These are phyloP conservation scores for Athalia circularis DNA, from an alignment of 2,888 invertebrate genomes.

Conservation along the genomic window DNA sequence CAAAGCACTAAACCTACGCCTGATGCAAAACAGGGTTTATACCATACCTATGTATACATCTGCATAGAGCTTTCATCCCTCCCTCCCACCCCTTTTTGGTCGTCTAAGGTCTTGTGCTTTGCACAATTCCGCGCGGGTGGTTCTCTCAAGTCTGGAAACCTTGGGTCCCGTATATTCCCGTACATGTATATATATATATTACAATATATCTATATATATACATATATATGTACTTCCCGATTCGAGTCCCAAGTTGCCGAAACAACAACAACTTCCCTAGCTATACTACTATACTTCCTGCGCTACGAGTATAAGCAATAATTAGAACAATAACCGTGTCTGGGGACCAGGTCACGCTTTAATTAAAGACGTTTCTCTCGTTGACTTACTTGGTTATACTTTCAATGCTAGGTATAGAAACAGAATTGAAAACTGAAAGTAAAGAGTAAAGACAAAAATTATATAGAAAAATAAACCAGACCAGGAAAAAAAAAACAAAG, in stretches of 20 bases:
- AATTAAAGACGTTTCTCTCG: conserved; percentile 18
- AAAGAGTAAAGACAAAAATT: neutral
- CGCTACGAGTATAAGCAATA: conserved; percentile 8
- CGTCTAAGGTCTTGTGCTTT: too few species aligned
- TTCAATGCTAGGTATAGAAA: conserved; percentile 9
- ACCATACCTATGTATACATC: neutral
- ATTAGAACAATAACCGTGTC: conserved; percentile 29
- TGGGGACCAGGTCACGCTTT: neutral
- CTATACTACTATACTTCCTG: too few species aligned
- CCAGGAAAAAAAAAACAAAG: neutral
- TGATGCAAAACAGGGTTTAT: conserved; percentile 6
- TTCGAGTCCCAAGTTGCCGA: conserved; percentile 14
- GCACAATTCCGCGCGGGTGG: too few species aligned
- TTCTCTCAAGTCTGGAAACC: too few species aligned
- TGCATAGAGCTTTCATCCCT: neutral
- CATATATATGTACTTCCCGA: too few species aligned
- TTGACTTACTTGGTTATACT: conserved; percentile 20
- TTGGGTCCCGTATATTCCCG: too few species aligned
- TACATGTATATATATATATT: too few species aligned
- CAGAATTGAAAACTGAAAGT: neutral
- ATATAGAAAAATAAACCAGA: neutral
- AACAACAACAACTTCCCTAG: conserved; percentile 20
- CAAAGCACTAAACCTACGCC: conserved; percentile 30
- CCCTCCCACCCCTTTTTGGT: too few species aligned
- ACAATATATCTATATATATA: too few species aligned